A percentile compares a stretch with the other conserved stretches of the same genome.
These are phyloP conservation scores for Drosophila hamatofila DNA, from an alignment of 2,888 invertebrate genomes.

Conservation along the genomic window DNA sequence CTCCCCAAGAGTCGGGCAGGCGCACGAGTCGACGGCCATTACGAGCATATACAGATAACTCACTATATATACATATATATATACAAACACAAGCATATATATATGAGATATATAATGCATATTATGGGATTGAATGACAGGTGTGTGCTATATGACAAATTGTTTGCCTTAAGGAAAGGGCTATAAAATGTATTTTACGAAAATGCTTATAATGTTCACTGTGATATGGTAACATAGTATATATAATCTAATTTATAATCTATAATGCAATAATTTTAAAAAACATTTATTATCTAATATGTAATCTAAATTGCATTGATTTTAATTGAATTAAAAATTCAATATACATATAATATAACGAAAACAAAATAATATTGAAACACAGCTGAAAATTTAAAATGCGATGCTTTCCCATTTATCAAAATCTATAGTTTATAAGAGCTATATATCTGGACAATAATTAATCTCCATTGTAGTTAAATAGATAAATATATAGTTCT, in stretches of 20 bases:
- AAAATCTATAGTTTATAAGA: no score
- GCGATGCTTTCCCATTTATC: no score
- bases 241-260: no score
- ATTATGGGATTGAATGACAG: conserved; percentile 46
- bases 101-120: conserved; percentile 20
- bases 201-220: not conserved
- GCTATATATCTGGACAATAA: no score
- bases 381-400: no score
- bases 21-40: conserved; percentile 41
- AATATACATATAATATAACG: no score
- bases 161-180: conserved; percentile 5
- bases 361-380: no score
- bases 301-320: not conserved
- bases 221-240: no score
- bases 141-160: conserved; percentile 34
- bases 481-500: no score
- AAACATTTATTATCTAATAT: not conserved
- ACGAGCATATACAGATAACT: conserved; percentile 12
- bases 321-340: not conserved
- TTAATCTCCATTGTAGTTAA: no score
- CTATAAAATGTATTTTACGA: not conserved
- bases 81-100: not conserved
- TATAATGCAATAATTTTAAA: not conserved
- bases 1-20: conserved; percentile 18
- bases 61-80: not conserved